phyloP scores from a whole-genome alignment of 1,140 invertebrate genomes.

The Drosophila sp. region DNA sequence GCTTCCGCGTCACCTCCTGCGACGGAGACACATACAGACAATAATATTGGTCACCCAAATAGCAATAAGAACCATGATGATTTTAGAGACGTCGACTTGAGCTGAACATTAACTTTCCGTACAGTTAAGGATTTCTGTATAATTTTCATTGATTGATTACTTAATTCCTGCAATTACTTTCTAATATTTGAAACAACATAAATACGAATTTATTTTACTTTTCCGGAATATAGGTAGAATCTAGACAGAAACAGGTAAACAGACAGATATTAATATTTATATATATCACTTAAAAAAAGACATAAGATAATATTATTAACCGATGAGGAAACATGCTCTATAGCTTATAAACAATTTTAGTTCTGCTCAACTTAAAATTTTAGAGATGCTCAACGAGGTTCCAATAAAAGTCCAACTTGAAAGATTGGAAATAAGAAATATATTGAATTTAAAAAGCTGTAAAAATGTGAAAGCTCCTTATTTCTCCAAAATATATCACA shows the following conservation, averaged over 20 bases:
- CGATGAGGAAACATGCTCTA: too few relatives aligned
- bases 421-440: not conserved
- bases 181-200: not conserved
- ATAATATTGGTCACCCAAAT: conserved; percentile 20
- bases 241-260: not conserved
- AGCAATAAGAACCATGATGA: conserved; percentile 47
- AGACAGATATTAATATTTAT: not conserved
- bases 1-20: conserved; percentile 24
- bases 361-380: not conserved
- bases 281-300: too few relatives aligned
- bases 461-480: too few relatives aligned
- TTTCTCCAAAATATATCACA: too few relatives aligned
- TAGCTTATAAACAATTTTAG: not conserved
- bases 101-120: conserved; percentile 48
- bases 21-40: conserved; percentile 35
- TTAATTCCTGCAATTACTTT: not conserved
- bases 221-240: not conserved
- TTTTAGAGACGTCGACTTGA: conserved; percentile 79
- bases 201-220: conserved; percentile 12
- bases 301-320: too few relatives aligned
- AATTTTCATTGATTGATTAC: conserved; percentile 15
- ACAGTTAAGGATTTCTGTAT: not conserved
- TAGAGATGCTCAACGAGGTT: not conserved
- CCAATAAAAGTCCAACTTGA: not conserved
- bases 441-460: too few relatives aligned